Percentiles rank a stretch among this genome's conserved stretches.
phyloP scores from a whole-genome alignment of 2,888 invertebrate genomes.

The Diarsia dahlii region DNA sequence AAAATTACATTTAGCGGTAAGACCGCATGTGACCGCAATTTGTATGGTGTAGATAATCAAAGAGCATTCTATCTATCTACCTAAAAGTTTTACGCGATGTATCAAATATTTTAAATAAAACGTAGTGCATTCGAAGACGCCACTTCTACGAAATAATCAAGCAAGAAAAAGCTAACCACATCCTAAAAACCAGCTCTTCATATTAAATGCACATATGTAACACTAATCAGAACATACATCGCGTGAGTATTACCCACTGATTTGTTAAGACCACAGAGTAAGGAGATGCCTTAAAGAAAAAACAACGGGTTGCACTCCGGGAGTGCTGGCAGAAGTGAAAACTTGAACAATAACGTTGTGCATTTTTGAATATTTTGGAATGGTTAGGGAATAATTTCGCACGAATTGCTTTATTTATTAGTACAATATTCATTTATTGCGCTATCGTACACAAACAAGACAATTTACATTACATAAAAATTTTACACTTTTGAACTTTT shows the following conservation, averaged over 20 bases:
- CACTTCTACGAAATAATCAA: not conserved
- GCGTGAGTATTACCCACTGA: constrained; percentile 37
- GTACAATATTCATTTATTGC: too few species aligned
- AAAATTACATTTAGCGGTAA: not conserved
- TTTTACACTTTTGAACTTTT: too few species aligned
- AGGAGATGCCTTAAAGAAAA: not conserved
- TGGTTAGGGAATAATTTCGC: too few species aligned
- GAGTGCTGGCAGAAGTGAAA: too few species aligned
- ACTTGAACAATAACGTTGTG: too few species aligned
- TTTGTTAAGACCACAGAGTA: constrained; percentile 14
- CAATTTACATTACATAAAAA: too few species aligned
- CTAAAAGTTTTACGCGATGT: not conserved
- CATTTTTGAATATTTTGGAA: too few species aligned
- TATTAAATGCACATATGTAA: constrained; percentile 32
- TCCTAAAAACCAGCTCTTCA: constrained; percentile 24
- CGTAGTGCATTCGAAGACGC: not conserved
- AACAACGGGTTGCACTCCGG: too few species aligned
- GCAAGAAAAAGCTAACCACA: not conserved
- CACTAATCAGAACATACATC: constrained; percentile 35
- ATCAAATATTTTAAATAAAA: not conserved
- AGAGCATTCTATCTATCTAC: not conserved
- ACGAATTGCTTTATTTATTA: too few species aligned
- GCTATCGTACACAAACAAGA: too few species aligned
- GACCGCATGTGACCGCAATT: not conserved
- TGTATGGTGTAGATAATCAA: not conserved